Percentiles rank a stretch among this genome's conserved stretches.
Evolutionary conservation across 2,797 vertebrate genomes (phyloP).

Genomic region (Merluccius polli): DNA sequence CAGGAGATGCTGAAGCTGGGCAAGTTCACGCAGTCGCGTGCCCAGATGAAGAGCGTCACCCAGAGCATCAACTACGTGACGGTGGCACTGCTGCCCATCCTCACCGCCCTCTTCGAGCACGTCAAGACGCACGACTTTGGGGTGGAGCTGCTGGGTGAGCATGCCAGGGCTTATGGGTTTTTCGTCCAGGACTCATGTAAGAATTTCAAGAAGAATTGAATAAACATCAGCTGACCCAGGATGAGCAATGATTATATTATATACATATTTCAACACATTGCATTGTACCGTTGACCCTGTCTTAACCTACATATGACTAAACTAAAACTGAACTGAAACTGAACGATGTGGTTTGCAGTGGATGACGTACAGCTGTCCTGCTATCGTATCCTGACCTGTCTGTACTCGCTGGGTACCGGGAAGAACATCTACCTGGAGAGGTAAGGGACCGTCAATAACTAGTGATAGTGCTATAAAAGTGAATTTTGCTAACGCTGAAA

Average conservation of each 20-base stretch:
- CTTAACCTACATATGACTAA: too few species aligned
- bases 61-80: conserved; percentile 97
- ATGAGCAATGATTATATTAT: too few species aligned
- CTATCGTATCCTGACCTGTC: conserved; percentile 89
- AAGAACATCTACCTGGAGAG: conserved; percentile 96
- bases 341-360: conserved; percentile 76
- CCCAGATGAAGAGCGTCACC: conserved; percentile 93
- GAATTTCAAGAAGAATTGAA: not conserved
- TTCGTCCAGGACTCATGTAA: not conserved
- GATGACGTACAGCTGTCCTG: conserved; percentile 94
- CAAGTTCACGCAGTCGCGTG: conserved; percentile 93
- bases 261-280: too few species aligned
- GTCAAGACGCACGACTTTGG: conserved; percentile 86
- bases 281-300: too few species aligned
- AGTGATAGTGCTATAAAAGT: not conserved
- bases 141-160: conserved; percentile 85
- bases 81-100: conserved; percentile 86
- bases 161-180: conserved; percentile 23
- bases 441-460: conserved; percentile 57
- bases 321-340: too few species aligned
- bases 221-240: not conserved
- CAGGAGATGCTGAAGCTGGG: conserved; percentile 96
- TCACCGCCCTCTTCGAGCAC: conserved; percentile 93
- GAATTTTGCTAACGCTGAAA: too few species aligned
- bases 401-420: conserved; percentile 90